Evolutionary conservation across 37 sponge, comb jelly and placozoan genomes (phyloP), one percentile per base, ranked within the genome.

Genomic region (Sycon ciliatum): DNA sequence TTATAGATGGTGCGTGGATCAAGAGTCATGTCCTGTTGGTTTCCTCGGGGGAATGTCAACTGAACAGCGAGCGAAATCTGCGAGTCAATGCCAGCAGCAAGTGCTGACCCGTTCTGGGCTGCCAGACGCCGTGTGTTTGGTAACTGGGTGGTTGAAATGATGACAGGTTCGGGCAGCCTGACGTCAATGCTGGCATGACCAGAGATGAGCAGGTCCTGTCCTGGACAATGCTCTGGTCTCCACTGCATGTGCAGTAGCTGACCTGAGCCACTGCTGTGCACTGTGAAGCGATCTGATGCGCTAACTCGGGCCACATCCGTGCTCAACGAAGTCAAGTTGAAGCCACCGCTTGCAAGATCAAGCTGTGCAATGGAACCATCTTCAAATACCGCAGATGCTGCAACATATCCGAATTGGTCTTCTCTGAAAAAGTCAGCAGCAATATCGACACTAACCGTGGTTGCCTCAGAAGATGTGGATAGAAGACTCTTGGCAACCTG

Each of bases 1-100:
- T 60, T 60, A 28, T 30, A 60, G 31, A 30, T 28, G 11, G 63
- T 60, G 7, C 63, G 7, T 60, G 63, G 26, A 60, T 60, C 63
- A 28, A 9, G 7, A 22, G 63, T 60, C 63, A 60, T 23, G 63
- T 60, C 26, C 32, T 60, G 63, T 11, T 11, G 9, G 26, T 30
- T 22, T 28, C 22, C 9, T 18, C 16, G 18, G 18, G 53, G 53
- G 18, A 20, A 13, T 9, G 63, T 60, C 7, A 60, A 60, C 26
- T 60, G n/a, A n/a, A n/a, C n/a, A n/a, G n/a, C n/a, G n/a, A n/a
- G n/a, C n/a, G n/a, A n/a, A n/a, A n/a, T n/a, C n/a, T n/a, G n/a
- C n/a, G n/a, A n/a, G n/a, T n/a, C n/a, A n/a, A n/a, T n/a, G n/a
- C n/a, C n/a, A n/a, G n/a, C n/a, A n/a, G n/a, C n/a, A n/a, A n/a